Evolutionary conservation across 2,113 vertebrate genomes (phyloP), one percentile per base, ranked within the genome.

Genomic region (Gnathonemus longibarbis): DNA sequence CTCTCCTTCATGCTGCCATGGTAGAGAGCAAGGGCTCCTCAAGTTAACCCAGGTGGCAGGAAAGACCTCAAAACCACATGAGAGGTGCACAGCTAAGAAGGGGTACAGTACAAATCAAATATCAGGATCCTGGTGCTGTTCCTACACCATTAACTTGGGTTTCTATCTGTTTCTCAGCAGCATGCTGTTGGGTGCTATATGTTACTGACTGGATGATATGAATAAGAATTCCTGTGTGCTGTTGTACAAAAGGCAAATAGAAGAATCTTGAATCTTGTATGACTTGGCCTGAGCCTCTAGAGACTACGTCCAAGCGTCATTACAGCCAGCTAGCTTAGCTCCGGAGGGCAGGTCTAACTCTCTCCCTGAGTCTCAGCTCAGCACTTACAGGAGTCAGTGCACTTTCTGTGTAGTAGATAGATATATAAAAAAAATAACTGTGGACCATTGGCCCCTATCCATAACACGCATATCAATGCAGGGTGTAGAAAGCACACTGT

Each of bases 11-110:
- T 3, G 1, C n/a, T 4, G n/a, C 89, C 84, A 88, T 52, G 42
- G 27, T 70, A 74, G 10, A 66, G 39, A 62, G 49, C 24, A 66
- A 50, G 84, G 90, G 46, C 70, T 45, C 84, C 84, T 91, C 89
- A 88, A 88, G 89, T 90, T 66, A 89, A 88, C 84, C 39, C 74
- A 50, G 52, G 56, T 35, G 3, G 56, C 19, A 24, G 35, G 56
- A 74, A 88, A 83, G 88, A 52, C 35, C 35, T 31, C 9, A 9
- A 56, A 39, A 89, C 49, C 89, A 49, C 58, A 80, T 62, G 84
- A 85, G 49, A 66, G 83, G 46, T 39, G 56, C 85, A 27, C 53
- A n/a, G 84, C 46, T 48, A 85, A 49, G 84, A 46, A n/a, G 10
- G 13, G 45, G 49, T n/a, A 48, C 42, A 17, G 15, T 58, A 85